Evolutionary conservation across 1,140 invertebrate genomes (phyloP).

Genomic region (Dryas iulia): DNA sequence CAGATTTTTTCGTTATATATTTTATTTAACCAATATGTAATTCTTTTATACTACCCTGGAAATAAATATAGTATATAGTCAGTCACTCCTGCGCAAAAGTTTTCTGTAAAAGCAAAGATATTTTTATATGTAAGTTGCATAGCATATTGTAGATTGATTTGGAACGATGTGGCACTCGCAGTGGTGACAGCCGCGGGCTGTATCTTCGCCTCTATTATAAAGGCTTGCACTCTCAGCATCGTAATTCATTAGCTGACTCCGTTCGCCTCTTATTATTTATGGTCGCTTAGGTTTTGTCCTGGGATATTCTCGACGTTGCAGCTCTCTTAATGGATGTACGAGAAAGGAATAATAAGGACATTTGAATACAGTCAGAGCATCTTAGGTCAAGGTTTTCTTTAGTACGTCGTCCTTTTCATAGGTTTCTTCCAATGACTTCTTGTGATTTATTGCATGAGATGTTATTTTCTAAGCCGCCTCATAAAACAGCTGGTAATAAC

Average conservation of each 20-base stretch:
- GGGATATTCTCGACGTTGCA: slow-evolving; percentile 61
- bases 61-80: no score
- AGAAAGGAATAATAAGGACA: slow-evolving; percentile 62
- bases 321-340: slow-evolving; percentile 51
- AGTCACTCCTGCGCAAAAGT: neutral
- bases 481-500: slow-evolving; percentile 17
- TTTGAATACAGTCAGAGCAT: slow-evolving; percentile 57
- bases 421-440: slow-evolving; percentile 25
- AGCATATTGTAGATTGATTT: neutral
- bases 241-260: slow-evolving; percentile 73
- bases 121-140: neutral
- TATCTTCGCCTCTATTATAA: slow-evolving; percentile 49
- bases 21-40: no score
- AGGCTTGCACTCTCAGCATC: slow-evolving; percentile 54
- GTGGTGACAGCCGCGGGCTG: slow-evolving; percentile 16
- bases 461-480: slow-evolving; percentile 21
- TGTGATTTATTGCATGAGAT: slow-evolving; percentile 25
- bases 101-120: neutral
- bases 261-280: slow-evolving; percentile 71
- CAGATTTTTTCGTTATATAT: neutral
- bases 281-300: slow-evolving; percentile 63
- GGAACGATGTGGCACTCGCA: neutral
- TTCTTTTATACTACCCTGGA: no score
- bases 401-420: slow-evolving; percentile 42
- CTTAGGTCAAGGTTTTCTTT: slow-evolving; percentile 57